phyloP scores from a whole-genome alignment of 2,888 invertebrate genomes.

The Mythimna vitellina region DNA sequence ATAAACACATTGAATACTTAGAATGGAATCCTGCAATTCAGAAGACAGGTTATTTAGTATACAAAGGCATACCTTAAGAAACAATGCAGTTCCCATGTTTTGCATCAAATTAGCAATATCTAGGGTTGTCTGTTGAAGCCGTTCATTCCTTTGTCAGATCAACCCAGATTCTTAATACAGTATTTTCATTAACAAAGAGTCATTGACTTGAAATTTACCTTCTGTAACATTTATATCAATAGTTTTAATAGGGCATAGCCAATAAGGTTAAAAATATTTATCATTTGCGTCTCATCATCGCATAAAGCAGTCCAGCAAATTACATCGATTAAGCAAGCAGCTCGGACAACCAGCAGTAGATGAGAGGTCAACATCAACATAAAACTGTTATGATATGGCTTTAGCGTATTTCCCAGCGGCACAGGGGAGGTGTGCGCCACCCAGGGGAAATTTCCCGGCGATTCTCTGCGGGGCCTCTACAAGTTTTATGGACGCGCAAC shows the following conservation, averaged over 20 bases:
- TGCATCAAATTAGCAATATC: slow-evolving; percentile 77
- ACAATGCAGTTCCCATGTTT: slow-evolving; percentile 85
- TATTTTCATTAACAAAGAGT: slow-evolving; percentile 5
- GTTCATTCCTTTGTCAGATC: slow-evolving; percentile 46
- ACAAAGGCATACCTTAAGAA: too few relatives aligned
- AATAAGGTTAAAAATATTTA: slow-evolving; percentile 6
- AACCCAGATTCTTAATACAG: slow-evolving; percentile 4
- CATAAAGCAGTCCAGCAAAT: slow-evolving; percentile 61
- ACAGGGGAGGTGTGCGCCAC: slow-evolving; percentile 82
- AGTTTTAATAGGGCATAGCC: slow-evolving; percentile 1
- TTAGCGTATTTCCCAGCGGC: slow-evolving; percentile 89
- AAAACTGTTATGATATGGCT: slow-evolving; percentile 91
- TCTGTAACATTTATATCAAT: slow-evolving; percentile 28
- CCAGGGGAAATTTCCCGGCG: slow-evolving; percentile 90
- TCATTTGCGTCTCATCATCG: background rate
- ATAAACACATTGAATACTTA: background rate
- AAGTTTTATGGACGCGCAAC: slow-evolving; percentile 90
- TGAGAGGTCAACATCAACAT: slow-evolving; percentile 89
- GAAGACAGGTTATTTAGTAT: background rate
- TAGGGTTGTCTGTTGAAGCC: slow-evolving; percentile 65
- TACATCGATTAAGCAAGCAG: slow-evolving; percentile 74
- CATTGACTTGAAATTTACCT: slow-evolving; percentile 31
- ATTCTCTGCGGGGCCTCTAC: slow-evolving; percentile 88
- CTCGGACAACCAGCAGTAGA: slow-evolving; percentile 70
- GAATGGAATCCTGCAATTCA: background rate